Percentiles rank a stretch among this genome's conserved stretches.
Evolutionary conservation across 92 coral and sea anemone genomes (phyloP).

Genomic region (Siderastrea radians): DNA sequence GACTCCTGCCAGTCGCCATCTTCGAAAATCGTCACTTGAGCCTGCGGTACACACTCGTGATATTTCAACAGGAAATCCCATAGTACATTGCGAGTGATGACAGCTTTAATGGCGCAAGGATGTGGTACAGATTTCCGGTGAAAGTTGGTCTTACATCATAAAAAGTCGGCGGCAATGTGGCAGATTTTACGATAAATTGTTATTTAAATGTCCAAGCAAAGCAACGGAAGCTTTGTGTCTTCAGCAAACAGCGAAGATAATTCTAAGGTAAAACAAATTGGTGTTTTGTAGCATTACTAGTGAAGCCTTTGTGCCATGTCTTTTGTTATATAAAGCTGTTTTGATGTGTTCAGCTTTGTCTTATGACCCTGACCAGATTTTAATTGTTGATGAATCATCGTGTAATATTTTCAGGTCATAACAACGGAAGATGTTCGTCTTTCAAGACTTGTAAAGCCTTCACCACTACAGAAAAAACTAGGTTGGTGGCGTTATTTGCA

Average conservation of each 20-base stretch:
- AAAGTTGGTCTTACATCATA: neutral
- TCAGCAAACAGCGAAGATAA: slow-evolving; percentile 20
- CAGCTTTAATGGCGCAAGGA: slow-evolving; percentile 30
- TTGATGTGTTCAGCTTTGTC: neutral
- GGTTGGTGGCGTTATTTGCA: slow-evolving; percentile 37
- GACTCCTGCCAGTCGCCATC: slow-evolving; percentile 82
- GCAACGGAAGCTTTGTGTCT: slow-evolving; percentile 36
- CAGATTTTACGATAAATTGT: slow-evolving; percentile 3
- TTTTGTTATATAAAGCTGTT: neutral
- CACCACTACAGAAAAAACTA: slow-evolving; percentile 76
- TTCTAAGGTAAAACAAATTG: slow-evolving; percentile 23
- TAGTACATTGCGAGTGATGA: neutral
- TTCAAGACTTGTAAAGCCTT: slow-evolving; percentile 64
- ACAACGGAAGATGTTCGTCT: slow-evolving; percentile 66
- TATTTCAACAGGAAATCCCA: neutral
- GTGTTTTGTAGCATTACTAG: neutral
- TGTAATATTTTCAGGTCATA: slow-evolving; percentile 41
- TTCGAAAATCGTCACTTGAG: slow-evolving; percentile 57
- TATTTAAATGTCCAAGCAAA: slow-evolving; percentile 48
- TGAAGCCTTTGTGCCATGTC: neutral
- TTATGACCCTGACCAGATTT: slow-evolving; percentile 8
- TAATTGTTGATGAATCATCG: neutral
- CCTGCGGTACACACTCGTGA: slow-evolving; percentile 24
- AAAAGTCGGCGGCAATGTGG: slow-evolving; percentile 19
- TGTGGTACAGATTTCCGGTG: slow-evolving; percentile 32